Conservation (phyloP, 2,888 invertebrate species). For the Frankliniella intonsa region DNA sequence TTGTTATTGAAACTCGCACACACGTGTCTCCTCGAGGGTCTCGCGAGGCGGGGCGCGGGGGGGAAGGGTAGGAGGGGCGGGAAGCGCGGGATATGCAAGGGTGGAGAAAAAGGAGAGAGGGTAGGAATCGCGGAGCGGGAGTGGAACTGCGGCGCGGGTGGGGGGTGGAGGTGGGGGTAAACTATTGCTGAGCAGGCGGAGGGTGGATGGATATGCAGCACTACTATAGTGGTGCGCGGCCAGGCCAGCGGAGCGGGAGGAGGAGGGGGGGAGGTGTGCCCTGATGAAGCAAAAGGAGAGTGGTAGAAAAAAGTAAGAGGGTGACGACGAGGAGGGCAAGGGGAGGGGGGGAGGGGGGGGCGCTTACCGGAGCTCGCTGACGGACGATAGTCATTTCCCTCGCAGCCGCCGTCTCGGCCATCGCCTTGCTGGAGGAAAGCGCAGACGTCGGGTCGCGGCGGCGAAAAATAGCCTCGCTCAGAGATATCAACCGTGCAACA, state of each 20-base stretch:
- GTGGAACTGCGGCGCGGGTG: no score
- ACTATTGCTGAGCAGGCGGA: background rate
- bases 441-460: background rate
- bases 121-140: no score
- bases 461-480: background rate
- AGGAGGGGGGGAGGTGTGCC: background rate
- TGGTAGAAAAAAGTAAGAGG: background rate
- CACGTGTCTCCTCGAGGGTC: no score
- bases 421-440: background rate
- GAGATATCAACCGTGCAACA: background rate
- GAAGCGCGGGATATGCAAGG: no score
- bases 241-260: no score
- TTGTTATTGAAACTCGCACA: no score
- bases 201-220: no score
- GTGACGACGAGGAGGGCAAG: background rate
- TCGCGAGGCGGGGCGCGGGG: no score
- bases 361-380: conserved; percentile 11
- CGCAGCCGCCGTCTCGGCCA: background rate
- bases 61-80: no score
- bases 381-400: conserved; percentile 8
- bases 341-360: background rate
- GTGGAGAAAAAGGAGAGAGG: no score
- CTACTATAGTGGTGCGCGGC: no score
- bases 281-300: background rate
- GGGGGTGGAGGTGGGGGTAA: no score